A percentile compares a stretch with the other conserved stretches of the same genome.
Evolutionary conservation across 2,888 invertebrate genomes (phyloP).

Genomic region (Neuroscelio doddi): DNA sequence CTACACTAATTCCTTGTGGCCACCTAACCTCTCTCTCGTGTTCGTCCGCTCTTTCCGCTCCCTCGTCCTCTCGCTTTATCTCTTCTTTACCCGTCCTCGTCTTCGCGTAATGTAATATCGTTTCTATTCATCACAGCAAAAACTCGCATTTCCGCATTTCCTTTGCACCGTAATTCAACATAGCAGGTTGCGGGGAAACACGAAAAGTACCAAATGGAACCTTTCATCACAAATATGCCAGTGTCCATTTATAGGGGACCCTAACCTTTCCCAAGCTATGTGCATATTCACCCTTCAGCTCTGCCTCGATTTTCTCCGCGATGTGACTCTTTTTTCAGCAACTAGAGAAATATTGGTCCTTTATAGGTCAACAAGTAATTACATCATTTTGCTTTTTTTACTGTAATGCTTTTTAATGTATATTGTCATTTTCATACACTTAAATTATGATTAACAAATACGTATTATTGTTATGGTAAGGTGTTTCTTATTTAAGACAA

Average conservation of each 20-base stretch:
- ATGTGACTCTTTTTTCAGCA: conserved; percentile 46
- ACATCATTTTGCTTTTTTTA: too few relatives aligned
- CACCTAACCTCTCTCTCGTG: conserved; percentile 47
- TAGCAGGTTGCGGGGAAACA: conserved; percentile 8
- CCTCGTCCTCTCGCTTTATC: too few relatives aligned
- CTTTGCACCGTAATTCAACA: conserved; percentile 17
- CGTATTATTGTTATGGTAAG: too few relatives aligned
- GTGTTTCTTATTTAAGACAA: too few relatives aligned
- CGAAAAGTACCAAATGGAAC: too few relatives aligned
- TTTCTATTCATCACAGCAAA: conserved; percentile 45
- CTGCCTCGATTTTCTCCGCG: conserved; percentile 29
- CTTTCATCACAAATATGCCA: conserved; percentile 23
- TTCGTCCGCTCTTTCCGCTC: conserved; percentile 20
- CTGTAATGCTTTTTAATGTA: too few relatives aligned
- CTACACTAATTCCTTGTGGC: conserved; percentile 49
- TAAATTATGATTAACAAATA: too few relatives aligned
- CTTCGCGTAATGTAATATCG: conserved; percentile 28
- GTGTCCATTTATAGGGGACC: conserved; percentile 42
- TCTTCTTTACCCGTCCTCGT: conserved; percentile 37
- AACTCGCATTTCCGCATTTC: conserved; percentile 26
- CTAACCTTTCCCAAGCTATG: conserved; percentile 56
- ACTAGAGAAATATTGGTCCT: too few relatives aligned
- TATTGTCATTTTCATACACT: too few relatives aligned
- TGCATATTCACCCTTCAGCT: conserved; percentile 48
- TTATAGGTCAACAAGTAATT: too few relatives aligned